Conservation (phyloP, 2,888 invertebrate genomes). For the Tipula helvola region DNA sequence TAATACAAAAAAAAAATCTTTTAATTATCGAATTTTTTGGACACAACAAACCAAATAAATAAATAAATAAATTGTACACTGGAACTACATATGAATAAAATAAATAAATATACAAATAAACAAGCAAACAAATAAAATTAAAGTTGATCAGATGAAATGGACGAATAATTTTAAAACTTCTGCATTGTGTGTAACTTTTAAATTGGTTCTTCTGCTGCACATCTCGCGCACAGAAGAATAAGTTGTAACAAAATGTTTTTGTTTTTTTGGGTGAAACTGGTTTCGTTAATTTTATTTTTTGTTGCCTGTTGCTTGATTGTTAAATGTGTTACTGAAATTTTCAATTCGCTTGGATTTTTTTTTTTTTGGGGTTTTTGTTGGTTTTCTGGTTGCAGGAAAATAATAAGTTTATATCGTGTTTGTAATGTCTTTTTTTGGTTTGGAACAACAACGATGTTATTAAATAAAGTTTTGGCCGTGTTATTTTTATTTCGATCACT, state of each 20-base stretch:
- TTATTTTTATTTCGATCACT: background rate
- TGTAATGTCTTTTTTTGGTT: background rate
- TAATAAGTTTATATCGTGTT: background rate
- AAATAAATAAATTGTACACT: background rate
- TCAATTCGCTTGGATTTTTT: background rate
- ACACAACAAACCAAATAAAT: background rate
- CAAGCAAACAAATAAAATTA: background rate
- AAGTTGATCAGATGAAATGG: background rate
- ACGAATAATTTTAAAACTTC: background rate
- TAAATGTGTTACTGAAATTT: background rate
- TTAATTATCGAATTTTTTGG: slow-evolving; percentile 4
- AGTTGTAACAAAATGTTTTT: background rate
- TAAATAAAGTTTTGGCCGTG: background rate
- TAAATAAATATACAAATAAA: background rate
- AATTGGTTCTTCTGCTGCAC: background rate
- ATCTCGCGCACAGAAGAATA: background rate
- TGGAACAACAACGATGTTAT: background rate
- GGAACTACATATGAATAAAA: background rate
- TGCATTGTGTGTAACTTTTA: background rate
- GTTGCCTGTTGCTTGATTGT: background rate
- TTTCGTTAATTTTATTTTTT: background rate
- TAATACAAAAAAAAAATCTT: background rate
- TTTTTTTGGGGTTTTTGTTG: background rate
- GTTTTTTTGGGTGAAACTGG: background rate
- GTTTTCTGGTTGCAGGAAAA: background rate